Evolutionary conservation across 2,888 invertebrate species (phyloP).

Genomic region (Sabellastarte sp.): DNA sequence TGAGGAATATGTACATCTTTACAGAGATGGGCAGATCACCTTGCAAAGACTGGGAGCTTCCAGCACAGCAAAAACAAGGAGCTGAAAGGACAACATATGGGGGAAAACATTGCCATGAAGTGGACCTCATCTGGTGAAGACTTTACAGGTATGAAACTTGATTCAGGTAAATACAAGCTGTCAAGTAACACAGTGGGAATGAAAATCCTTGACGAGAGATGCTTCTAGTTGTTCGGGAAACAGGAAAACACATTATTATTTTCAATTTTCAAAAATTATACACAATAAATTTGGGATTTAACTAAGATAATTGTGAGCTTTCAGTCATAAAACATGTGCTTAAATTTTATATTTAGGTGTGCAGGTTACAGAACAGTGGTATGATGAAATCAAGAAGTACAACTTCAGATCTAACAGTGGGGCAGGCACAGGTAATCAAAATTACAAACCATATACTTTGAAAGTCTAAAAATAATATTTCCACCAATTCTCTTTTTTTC

Average conservation of each 20-base stretch:
- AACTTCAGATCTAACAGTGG: conserved; percentile 32
- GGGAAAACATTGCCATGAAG: conserved; percentile 42
- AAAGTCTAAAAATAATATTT: too few species aligned
- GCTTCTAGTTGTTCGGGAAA: neutral
- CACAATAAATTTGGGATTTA: too few species aligned
- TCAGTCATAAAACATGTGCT: too few species aligned
- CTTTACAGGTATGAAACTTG: conserved; percentile 37
- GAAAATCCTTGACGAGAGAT: too few species aligned
- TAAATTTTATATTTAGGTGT: conserved; percentile 34
- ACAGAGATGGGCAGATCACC: conserved; percentile 82
- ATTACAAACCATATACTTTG: too few species aligned
- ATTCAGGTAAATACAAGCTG: too few species aligned
- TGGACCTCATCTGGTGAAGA: conserved; percentile 33
- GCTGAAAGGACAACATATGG: conserved; percentile 69
- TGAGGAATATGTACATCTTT: too few species aligned
- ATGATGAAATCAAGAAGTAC: conserved; percentile 52
- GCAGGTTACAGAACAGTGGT: conserved; percentile 55
- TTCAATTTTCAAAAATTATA: too few species aligned
- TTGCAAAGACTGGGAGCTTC: conserved; percentile 80
- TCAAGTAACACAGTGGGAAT: too few species aligned
- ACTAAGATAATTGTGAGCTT: too few species aligned
- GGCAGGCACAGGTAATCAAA: conserved; percentile 23
- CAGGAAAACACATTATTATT: neutral
- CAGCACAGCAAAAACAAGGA: conserved; percentile 70
- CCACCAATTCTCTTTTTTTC: too few species aligned